These are phyloP conservation scores for Bombus cullumanus DNA, from an alignment of 1,140 invertebrate genomes.

Conservation along the genomic window DNA sequence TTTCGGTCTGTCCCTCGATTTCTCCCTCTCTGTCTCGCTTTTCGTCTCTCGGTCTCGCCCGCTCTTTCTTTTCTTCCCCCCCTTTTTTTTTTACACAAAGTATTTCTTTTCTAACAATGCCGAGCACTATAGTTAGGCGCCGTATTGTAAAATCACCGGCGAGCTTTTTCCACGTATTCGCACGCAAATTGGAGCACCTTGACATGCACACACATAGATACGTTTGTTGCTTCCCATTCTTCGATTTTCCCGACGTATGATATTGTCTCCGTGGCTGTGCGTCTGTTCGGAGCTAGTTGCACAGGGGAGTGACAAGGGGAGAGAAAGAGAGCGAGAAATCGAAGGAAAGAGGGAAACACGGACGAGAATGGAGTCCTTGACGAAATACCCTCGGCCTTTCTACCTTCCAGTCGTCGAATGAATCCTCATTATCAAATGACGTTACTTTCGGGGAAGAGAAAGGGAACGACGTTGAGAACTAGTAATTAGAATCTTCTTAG, in stretches of 20 bases:
- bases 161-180: slow-evolving; percentile 47
- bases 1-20: neutral
- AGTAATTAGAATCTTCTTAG: neutral
- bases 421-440: slow-evolving; percentile 24
- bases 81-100: slow-evolving; percentile 25
- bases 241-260: slow-evolving; percentile 38
- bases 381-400: neutral
- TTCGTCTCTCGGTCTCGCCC: neutral
- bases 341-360: neutral
- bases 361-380: slow-evolving; percentile 9
- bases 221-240: slow-evolving; percentile 26
- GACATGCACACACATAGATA: slow-evolving; percentile 3
- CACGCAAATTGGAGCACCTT: slow-evolving; percentile 51
- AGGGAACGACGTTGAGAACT: neutral
- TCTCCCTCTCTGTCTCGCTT: neutral
- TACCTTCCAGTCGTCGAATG: neutral
- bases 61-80: neutral
- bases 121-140: slow-evolving; percentile 14
- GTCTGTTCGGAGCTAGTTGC: neutral
- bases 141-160: slow-evolving; percentile 29
- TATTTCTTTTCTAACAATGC: slow-evolving; percentile 42
- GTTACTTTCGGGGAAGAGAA: neutral
- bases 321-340: neutral
- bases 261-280: slow-evolving; percentile 21
- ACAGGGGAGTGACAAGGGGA: no score